These are phyloP conservation scores for Onthophagus sagittarius DNA, from an alignment of 2,888 invertebrate species.

Conservation along the genomic window DNA sequence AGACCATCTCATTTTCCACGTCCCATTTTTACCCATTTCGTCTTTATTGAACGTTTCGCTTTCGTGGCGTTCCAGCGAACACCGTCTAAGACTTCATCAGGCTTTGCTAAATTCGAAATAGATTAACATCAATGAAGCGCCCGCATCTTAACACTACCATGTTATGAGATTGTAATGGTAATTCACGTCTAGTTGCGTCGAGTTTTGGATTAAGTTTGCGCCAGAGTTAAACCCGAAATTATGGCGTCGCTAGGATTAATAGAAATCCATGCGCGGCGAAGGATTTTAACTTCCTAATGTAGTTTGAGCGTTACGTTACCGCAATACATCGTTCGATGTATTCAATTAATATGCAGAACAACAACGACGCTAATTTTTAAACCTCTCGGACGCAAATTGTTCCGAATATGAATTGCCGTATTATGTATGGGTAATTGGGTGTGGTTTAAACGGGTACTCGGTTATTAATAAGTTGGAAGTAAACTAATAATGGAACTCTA, in stretches of 20 bases:
- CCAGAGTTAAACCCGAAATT: constrained; percentile 21
- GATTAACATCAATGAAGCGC: constrained; percentile 1
- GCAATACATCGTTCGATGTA: neutral
- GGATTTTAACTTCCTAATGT: neutral
- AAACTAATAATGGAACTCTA: no score
- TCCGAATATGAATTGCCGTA: neutral
- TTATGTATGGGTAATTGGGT: neutral
- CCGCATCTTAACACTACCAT: constrained; percentile 11
- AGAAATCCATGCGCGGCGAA: constrained; percentile 14
- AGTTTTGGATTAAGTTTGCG: constrained; percentile 20
- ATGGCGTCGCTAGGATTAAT: constrained; percentile 19
- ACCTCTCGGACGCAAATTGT: neutral
- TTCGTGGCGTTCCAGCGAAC: neutral
- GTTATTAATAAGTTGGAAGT: neutral
- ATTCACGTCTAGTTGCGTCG: constrained; percentile 17
- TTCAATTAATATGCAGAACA: neutral
- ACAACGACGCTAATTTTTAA: neutral
- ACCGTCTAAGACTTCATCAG: neutral
- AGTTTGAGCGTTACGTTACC: neutral
- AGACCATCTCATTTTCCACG: neutral
- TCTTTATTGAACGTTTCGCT: constrained; percentile 5
- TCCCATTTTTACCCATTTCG: neutral
- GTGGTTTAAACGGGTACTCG: neutral
- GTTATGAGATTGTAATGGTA: constrained; percentile 19
- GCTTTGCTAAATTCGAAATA: neutral